Evolutionary conservation across 2,888 invertebrate genomes (phyloP).

Genomic region (Lycophotia porphyrea): DNA sequence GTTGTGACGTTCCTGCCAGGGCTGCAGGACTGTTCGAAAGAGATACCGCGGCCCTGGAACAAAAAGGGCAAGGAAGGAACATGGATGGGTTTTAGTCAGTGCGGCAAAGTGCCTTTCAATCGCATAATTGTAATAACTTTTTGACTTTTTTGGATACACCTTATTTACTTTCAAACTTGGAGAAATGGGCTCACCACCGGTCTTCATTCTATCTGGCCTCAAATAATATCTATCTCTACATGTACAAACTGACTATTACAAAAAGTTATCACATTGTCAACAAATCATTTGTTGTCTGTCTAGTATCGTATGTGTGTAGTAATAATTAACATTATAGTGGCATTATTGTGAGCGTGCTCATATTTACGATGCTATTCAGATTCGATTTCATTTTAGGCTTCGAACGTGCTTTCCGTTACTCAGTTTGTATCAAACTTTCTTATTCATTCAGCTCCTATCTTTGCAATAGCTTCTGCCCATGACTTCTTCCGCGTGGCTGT

Average conservation of each 20-base stretch:
- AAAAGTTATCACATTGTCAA: neutral
- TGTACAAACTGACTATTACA: neutral
- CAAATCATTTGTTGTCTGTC: constrained; percentile 15
- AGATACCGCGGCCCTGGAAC: too few relatives aligned
- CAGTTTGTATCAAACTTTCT: neutral
- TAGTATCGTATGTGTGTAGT: constrained; percentile 1
- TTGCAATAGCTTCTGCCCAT: neutral
- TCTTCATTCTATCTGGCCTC: neutral
- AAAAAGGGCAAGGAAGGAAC: too few relatives aligned
- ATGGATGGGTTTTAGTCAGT: too few relatives aligned
- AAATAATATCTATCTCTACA: neutral
- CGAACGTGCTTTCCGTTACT: constrained; percentile 12
- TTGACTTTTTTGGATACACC: neutral
- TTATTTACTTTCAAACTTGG: neutral
- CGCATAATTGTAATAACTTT: neutral
- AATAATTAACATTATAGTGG: constrained; percentile 7
- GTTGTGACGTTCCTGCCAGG: neutral
- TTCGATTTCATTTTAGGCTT: constrained; percentile 39
- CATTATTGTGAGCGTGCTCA: constrained; percentile 38
- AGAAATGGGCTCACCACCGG: neutral
- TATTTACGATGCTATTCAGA: constrained; percentile 41
- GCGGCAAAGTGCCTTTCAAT: neutral
- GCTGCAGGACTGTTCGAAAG: too few relatives aligned
- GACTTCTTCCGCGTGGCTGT: neutral
- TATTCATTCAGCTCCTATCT: neutral